Percentiles rank a stretch among this genome's conserved stretches.
These are phyloP conservation scores for Brienomyrus brachyistius DNA, from an alignment of 2,113 vertebrate genomes.

Conservation along the genomic window DNA sequence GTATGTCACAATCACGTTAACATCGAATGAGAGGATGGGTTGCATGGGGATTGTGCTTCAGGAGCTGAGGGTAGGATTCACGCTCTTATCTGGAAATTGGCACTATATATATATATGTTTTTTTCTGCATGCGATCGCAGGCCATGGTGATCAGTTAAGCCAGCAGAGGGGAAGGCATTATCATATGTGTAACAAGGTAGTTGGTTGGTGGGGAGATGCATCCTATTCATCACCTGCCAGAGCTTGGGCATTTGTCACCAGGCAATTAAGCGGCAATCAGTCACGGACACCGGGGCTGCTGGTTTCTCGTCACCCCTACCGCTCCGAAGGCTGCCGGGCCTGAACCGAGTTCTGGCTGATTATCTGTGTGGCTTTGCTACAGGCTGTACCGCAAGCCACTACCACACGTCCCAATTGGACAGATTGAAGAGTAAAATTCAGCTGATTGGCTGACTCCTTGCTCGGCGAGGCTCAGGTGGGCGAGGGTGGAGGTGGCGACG, in stretches of 20 bases:
- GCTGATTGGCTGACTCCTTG: not conserved
- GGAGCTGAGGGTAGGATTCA: not conserved
- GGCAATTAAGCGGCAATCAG: conserved; percentile 4
- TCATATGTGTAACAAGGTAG: not conserved
- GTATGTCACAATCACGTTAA: not conserved
- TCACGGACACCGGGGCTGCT: not conserved
- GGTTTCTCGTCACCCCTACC: not conserved
- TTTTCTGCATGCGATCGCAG: not conserved
- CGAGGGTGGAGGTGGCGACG: not conserved
- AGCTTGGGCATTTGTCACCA: not conserved
- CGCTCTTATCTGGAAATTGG: not conserved
- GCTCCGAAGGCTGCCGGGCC: not conserved
- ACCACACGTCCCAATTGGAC: not conserved
- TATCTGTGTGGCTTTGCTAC: not conserved
- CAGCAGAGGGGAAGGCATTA: not conserved
- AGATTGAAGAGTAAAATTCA: not conserved
- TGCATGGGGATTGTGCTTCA: not conserved
- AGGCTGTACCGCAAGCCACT: not conserved
- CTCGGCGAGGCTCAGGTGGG: not conserved
- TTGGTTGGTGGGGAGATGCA: not conserved
- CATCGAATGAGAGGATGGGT: not conserved
- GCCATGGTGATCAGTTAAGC: not conserved
- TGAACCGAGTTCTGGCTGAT: not conserved
- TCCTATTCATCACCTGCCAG: conserved; percentile 3
- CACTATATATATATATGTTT: not conserved